These are phyloP conservation scores for Xenopus petersii DNA, from an alignment of 2,797 vertebrate genomes.

Conservation along the genomic window DNA sequence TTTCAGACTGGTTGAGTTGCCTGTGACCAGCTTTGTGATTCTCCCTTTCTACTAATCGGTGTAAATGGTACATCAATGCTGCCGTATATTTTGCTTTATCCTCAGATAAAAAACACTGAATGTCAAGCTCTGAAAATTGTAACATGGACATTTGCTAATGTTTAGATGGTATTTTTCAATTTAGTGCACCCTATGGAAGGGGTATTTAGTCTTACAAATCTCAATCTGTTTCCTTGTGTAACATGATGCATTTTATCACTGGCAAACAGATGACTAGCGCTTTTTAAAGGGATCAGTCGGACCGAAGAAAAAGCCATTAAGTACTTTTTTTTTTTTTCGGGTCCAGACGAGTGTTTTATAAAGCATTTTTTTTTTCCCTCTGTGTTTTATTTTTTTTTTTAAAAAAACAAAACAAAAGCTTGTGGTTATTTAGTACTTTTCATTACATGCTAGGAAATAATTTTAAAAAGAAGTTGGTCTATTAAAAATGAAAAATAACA, in stretches of 20 bases:
- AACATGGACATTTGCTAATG: conserved; percentile 54
- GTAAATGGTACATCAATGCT: conserved; percentile 46
- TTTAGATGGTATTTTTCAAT: conserved; percentile 53
- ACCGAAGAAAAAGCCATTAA: conserved; percentile 38
- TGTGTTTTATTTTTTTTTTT: conserved; percentile 63
- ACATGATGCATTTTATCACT: conserved; percentile 49
- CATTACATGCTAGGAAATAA: conserved; percentile 85
- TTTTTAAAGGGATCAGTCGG: conserved; percentile 60
- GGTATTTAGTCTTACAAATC: conserved; percentile 51
- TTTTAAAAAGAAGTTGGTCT: conserved; percentile 82
- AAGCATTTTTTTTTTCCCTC: conserved; percentile 38
- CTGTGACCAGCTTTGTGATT: conserved; percentile 13
- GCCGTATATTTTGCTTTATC: conserved; percentile 53
- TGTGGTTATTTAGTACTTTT: conserved; percentile 68
- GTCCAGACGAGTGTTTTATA: conserved; percentile 56
- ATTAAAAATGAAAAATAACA: conserved; percentile 84
- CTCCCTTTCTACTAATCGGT: conserved; percentile 55
- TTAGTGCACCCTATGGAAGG: conserved; percentile 42
- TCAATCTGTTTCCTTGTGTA: conserved; percentile 51
- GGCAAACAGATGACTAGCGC: conserved; percentile 52
- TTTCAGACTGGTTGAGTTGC: conserved; percentile 20
- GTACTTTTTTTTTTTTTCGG: conserved; percentile 20
- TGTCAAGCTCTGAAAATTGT: conserved; percentile 58
- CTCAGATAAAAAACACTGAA: conserved; percentile 41
- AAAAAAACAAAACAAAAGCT: conserved; percentile 51